A percentile compares a stretch with the other conserved stretches of the same genome.
These are phyloP conservation scores for Cantharis nigra DNA, from an alignment of 2,888 invertebrate species.

Conservation along the genomic window DNA sequence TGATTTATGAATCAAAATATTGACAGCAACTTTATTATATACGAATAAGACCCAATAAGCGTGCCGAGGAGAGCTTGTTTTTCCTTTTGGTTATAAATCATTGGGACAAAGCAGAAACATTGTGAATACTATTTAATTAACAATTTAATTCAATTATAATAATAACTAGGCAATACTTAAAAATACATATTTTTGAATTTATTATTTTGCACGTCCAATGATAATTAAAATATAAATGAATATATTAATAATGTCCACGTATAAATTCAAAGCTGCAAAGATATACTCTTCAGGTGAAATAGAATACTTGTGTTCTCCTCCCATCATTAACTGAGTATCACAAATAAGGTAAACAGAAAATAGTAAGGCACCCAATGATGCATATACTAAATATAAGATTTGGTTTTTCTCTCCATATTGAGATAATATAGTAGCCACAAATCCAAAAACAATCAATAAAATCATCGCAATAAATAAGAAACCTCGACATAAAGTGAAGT, in stretches of 20 bases:
- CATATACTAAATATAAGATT: conserved; percentile 75
- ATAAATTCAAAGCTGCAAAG: conserved; percentile 88
- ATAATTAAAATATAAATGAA: conserved; percentile 79
- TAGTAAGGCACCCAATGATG: conserved; percentile 82
- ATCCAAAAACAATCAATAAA: conserved; percentile 78
- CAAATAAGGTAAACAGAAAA: conserved; percentile 89
- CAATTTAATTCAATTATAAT: not conserved
- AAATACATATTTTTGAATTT: not conserved
- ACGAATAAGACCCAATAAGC: too few relatives aligned
- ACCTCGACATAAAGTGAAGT: conserved; percentile 82
- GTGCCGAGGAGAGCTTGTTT: too few relatives aligned
- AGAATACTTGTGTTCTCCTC: conserved; percentile 89
- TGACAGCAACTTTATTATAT: too few relatives aligned
- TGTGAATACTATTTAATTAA: too few relatives aligned
- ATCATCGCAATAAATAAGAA: conserved; percentile 77
- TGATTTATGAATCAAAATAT: too few relatives aligned
- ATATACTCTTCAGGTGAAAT: conserved; percentile 94
- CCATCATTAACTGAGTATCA: conserved; percentile 92
- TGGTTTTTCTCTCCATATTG: conserved; percentile 46
- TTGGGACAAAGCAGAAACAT: too few relatives aligned
- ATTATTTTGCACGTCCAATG: not conserved
- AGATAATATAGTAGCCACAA: conserved; percentile 64
- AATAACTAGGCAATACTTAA: not conserved
- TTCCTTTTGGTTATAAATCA: too few relatives aligned
- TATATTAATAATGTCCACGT: conserved; percentile 87